These are phyloP conservation scores for Sternotherus odoratus DNA, from an alignment of 2,797 vertebrate species.

Conservation along the genomic window DNA sequence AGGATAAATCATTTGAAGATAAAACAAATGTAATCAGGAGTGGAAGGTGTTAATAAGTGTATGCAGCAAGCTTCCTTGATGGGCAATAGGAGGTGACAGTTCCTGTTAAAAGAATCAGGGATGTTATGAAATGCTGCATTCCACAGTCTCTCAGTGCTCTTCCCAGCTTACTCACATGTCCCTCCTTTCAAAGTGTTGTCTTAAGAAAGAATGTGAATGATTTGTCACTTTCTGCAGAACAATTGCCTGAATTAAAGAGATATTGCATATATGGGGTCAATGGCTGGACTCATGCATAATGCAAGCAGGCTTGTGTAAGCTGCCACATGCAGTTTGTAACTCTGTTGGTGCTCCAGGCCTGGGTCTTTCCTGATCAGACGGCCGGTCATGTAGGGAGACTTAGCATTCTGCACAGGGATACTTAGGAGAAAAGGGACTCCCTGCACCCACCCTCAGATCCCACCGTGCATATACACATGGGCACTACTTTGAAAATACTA, in stretches of 20 bases:
- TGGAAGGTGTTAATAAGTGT: not conserved
- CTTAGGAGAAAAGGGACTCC: not conserved
- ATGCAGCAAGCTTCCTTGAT: not conserved
- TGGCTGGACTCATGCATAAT: not conserved
- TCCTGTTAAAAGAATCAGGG: not conserved
- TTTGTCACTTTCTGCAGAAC: not conserved
- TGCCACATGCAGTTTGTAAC: not conserved
- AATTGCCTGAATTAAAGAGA: not conserved
- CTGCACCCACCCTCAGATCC: not conserved
- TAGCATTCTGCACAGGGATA: not conserved
- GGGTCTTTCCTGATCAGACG: not conserved
- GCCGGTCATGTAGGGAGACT: not conserved
- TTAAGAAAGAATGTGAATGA: constrained; percentile 10
- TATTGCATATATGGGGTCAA: not conserved
- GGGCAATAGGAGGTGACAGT: not conserved
- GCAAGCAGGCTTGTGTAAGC: not conserved
- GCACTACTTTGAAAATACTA: not conserved
- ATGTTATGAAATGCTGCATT: constrained; percentile 12
- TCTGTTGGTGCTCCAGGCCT: not conserved
- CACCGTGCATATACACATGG: not conserved
- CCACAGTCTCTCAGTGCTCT: not conserved
- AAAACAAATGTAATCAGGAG: not conserved
- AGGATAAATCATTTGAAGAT: not conserved
- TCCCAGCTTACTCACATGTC: not conserved
- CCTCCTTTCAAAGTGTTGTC: not conserved